Conservation (phyloP, 2,888 invertebrate species). For the Fragum whitleyi region DNA sequence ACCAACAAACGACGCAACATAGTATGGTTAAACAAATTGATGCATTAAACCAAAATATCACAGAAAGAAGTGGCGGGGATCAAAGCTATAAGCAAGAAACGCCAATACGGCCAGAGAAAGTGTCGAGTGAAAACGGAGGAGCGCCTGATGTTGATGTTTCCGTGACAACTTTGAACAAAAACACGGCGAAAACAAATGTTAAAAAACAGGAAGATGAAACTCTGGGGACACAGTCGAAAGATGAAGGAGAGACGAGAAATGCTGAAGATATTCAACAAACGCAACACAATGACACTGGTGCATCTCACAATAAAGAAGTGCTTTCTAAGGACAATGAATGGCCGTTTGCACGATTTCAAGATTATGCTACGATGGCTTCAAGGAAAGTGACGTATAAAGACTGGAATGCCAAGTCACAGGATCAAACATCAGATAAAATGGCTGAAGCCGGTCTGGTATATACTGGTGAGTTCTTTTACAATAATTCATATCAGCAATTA, state of each 20-base stretch:
- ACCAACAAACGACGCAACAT: too few species aligned
- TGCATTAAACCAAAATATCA: too few species aligned
- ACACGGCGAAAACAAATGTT: too few species aligned
- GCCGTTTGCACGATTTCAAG: neutral
- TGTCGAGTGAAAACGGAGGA: too few species aligned
- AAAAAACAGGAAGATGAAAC: too few species aligned
- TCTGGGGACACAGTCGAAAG: neutral
- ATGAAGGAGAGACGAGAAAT: neutral
- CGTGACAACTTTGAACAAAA: too few species aligned
- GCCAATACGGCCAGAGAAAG: too few species aligned
- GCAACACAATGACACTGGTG: neutral
- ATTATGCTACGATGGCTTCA: neutral
- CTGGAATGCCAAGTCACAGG: neutral
- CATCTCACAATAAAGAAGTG: neutral
- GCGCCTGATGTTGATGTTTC: too few species aligned
- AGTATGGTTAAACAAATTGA: too few species aligned
- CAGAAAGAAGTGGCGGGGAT: too few species aligned
- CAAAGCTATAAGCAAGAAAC: too few species aligned
- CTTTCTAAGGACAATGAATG: neutral
- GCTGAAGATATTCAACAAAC: neutral
- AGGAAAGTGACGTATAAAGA: neutral
- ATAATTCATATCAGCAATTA: neutral
- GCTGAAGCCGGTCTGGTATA: conserved; percentile 64
- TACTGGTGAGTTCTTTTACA: conserved; percentile 44
- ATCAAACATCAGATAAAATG: conserved; percentile 29